Percentiles rank a stretch among this genome's conserved stretches.
These are phyloP conservation scores for Perizoma flavofasciatum DNA, from an alignment of 2,888 invertebrate species.

Conservation along the genomic window DNA sequence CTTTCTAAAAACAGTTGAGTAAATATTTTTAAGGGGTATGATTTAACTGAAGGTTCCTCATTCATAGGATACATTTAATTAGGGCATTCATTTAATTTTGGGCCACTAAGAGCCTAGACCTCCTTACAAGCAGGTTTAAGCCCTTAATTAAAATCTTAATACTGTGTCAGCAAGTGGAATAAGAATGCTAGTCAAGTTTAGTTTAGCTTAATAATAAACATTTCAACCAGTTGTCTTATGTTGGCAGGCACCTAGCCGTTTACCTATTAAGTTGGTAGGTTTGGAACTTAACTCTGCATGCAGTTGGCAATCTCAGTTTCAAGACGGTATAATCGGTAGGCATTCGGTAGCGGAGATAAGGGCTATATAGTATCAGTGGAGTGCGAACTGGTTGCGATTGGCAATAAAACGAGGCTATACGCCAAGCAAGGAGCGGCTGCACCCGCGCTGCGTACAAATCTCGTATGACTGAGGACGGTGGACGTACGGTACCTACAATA, in stretches of 20 bases:
- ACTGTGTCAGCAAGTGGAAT: too few relatives aligned
- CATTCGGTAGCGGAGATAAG: conserved; percentile 69
- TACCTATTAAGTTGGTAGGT: neutral
- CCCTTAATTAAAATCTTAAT: neutral
- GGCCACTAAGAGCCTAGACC: neutral
- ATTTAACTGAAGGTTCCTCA: conserved; percentile 10
- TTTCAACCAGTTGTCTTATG: neutral
- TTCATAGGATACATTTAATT: neutral
- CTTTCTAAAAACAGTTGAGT: conserved; percentile 17
- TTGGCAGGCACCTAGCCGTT: too few relatives aligned
- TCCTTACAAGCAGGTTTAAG: neutral
- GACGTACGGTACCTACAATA: conserved; percentile 74
- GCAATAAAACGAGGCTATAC: conserved; percentile 69
- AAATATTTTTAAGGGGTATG: conserved; percentile 25
- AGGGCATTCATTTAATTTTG: neutral
- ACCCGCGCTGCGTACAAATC: conserved; percentile 71
- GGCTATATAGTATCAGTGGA: conserved; percentile 53
- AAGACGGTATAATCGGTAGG: conserved; percentile 44
- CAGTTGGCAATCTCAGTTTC: conserved; percentile 38
- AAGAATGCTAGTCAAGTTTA: too few relatives aligned
- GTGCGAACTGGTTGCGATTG: conserved; percentile 63
- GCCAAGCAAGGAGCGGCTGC: conserved; percentile 62
- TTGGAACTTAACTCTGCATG: conserved; percentile 24
- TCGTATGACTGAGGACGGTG: conserved; percentile 71
- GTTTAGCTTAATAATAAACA: too few relatives aligned